phyloP scores from a whole-genome alignment of 2,888 invertebrate genomes.

The Callyntrura sp. region DNA sequence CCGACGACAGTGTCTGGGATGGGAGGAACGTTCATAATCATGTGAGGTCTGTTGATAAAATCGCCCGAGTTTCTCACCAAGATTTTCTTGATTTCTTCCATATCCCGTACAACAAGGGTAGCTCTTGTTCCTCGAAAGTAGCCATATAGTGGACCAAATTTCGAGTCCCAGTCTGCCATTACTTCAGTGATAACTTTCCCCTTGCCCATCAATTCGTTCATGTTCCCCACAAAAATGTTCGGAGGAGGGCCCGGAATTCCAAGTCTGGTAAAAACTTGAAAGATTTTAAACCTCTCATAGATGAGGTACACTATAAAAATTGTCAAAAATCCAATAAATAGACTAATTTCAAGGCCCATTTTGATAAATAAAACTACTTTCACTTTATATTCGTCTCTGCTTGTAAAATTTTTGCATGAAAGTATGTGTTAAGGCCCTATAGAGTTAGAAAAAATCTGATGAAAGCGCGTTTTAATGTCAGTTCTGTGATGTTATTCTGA shows the following conservation, averaged over 20 bases:
- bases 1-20: constrained; percentile 82
- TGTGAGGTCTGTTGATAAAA: constrained; percentile 84
- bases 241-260: constrained; percentile 82
- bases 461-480: background rate
- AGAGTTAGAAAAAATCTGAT: background rate
- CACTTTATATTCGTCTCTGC: background rate
- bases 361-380: background rate
- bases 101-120: constrained; percentile 82
- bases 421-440: background rate
- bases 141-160: constrained; percentile 83
- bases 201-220: constrained; percentile 68
- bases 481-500: constrained; percentile 1
- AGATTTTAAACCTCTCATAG: constrained; percentile 52
- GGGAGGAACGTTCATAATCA: constrained; percentile 81
- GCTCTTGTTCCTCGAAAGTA: constrained; percentile 83
- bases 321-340: constrained; percentile 30
- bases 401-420: background rate
- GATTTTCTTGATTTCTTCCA: constrained; percentile 84
- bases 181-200: constrained; percentile 75
- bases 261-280: constrained; percentile 61
- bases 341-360: constrained; percentile 23
- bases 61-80: constrained; percentile 84
- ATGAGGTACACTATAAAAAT: constrained; percentile 47
- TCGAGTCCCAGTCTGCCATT: constrained; percentile 82
- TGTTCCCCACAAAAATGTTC: constrained; percentile 79